Evolutionary conservation across 1,140 invertebrate species (phyloP), one percentile per base, ranked within the genome.

Genomic region (Musca domestica): DNA sequence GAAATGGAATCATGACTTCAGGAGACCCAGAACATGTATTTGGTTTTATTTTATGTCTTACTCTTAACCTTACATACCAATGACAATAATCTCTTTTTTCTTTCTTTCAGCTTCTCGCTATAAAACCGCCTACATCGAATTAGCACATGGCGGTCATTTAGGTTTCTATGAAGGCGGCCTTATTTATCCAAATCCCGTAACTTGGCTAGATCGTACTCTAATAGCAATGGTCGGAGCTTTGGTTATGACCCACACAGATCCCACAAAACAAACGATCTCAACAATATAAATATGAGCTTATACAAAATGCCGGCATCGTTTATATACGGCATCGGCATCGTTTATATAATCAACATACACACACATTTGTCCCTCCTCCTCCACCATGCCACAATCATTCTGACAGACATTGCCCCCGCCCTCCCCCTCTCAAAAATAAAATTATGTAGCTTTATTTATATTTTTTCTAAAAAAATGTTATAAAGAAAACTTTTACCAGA

Each of bases 151-250:
- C 6, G 95, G 95, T 9, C 95, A 97, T 83, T 83, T 97, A 67
- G 95, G 95, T 30, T 96, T 95, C 81, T 95, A 95, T 79, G 95
- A 96, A 83, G 92, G 93, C 6, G 92, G 92, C 12, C 81, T 91
- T 22, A 72, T 95, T 0, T 92, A 91, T 76, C 94, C 95, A 0
- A 91, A 94, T 74, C 90, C 91, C 1, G 89, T 95, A 22, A 95
- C 93, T 19, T 97, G 95, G 95, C 80, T 96, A 51, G 94, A 96
- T 83, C 87, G 92, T 54, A 88, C 92, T 1, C 82, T 96, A 6
- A 88, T 95, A 6, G 87, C 89, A 5, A 82, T 92, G 17, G 86
- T 90, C 5, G 90, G 90, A 1, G 88, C 89, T n/a, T 71, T 91
- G 54, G 76, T 76, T 22, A 69, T 80, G 69, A 75, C 80, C 70